These are phyloP conservation scores for Ceratitis capitata DNA, from an alignment of 1,140 invertebrate genomes.

Conservation along the genomic window DNA sequence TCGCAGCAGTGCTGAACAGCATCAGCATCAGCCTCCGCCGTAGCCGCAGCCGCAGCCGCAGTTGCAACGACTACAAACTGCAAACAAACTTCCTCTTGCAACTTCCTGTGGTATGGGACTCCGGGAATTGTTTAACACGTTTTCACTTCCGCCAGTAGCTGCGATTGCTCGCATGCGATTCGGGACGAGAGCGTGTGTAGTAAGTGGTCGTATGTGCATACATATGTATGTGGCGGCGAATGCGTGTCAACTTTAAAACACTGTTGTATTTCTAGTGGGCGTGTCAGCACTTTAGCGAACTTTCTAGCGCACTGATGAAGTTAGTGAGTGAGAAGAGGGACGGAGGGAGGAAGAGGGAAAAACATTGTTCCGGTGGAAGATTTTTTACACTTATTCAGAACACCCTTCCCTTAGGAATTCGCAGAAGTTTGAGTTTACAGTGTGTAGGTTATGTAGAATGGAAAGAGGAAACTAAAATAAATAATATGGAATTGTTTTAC, in stretches of 20 bases:
- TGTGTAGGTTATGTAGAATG: not conserved
- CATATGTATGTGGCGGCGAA: not conserved
- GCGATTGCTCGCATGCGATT: not conserved
- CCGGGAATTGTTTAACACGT: constrained; percentile 30
- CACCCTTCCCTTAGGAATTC: not conserved
- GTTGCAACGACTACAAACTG: not conserved
- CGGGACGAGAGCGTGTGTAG: not conserved
- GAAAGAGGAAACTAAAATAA: no score
- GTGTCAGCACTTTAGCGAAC: not conserved
- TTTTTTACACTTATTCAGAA: not conserved
- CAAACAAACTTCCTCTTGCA: constrained; percentile 19
- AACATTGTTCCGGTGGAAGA: not conserved
- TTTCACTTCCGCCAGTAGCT: constrained; percentile 26
- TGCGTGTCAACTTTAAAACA: not conserved
- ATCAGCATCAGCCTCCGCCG: no score
- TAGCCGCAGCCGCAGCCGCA: not conserved
- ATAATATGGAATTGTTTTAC: no score
- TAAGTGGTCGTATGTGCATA: not conserved
- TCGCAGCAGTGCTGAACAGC: no score
- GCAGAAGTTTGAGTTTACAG: not conserved
- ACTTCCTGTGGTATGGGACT: constrained; percentile 20
- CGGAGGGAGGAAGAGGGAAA: not conserved
- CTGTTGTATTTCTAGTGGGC: not conserved
- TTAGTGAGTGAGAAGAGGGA: no score
- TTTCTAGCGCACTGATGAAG: not conserved